Percentiles rank a stretch among this genome's conserved stretches.
phyloP scores from a whole-genome alignment of 2,888 invertebrate species.

The Capitulum mitella region DNA sequence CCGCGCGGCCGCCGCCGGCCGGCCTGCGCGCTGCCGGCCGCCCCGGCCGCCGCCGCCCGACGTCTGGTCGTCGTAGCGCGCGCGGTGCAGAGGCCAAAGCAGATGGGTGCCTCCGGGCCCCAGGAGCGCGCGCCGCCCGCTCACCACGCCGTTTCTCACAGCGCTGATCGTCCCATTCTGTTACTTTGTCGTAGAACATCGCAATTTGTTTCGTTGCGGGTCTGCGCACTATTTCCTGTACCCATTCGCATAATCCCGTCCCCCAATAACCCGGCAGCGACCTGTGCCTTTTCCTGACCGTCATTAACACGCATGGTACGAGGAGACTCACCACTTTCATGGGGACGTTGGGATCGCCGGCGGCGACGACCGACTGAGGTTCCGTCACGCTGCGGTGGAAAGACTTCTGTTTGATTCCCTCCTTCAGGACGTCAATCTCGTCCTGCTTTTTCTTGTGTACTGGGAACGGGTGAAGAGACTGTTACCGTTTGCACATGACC shows the following conservation, averaged over 20 bases:
- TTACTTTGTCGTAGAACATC: too few relatives aligned
- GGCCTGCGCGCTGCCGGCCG: background rate
- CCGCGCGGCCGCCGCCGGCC: background rate
- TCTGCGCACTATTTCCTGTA: too few relatives aligned
- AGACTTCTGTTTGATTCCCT: background rate
- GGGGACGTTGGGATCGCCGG: background rate
- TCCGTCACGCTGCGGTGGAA: background rate
- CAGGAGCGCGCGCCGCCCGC: too few relatives aligned
- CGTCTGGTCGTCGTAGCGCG: background rate
- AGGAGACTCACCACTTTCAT: background rate
- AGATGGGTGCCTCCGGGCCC: too few relatives aligned
- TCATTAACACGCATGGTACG: too few relatives aligned
- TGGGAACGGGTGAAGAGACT: background rate
- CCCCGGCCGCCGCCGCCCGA: background rate
- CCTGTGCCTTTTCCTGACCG: too few relatives aligned
- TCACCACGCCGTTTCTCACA: too few relatives aligned
- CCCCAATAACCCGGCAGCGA: too few relatives aligned
- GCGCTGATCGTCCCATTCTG: too few relatives aligned
- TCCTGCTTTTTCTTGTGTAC: slow-evolving; percentile 6
- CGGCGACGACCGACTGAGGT: background rate
- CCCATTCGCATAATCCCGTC: too few relatives aligned
- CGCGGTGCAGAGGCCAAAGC: background rate
- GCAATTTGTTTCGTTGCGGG: too few relatives aligned
- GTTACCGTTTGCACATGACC: background rate
- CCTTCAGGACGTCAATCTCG: background rate